Evolutionary conservation across 1,140 invertebrate genomes (phyloP), one percentile per base, ranked within the genome.

Genomic region (Argopecten irradians): DNA sequence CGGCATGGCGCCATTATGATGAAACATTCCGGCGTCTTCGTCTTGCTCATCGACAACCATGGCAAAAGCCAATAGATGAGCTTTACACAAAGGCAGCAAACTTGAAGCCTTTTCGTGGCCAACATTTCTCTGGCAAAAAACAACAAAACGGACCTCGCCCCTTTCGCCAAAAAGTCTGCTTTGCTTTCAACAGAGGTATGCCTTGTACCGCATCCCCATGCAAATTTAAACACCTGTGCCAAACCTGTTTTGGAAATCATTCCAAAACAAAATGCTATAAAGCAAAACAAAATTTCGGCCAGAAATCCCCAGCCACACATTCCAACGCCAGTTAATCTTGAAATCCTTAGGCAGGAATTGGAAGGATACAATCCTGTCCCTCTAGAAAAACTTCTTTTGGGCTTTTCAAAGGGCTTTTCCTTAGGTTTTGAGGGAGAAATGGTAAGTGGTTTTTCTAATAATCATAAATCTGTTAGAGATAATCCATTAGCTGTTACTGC

Each of bases 61-160:
- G 84, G 85, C 85, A 89, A 85, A 55, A 71, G n/a, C 41, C 41
- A n/a, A 28, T 85, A 32, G 82, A 84, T 34, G 87, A 84, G 33
- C 82, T 88, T 0, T 19, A 34, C 22, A 28, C 32, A 13, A 88
- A 88, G 55, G 82, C 83, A 22, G 16, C 55, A 34, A 86, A 82
- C 13, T 41, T 71, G 33, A 34, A 2, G 83, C 2, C 35, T 33
- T 33, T 71, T 71, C 35, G 35, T 19, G 36, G 36, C 36, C 36
- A 39, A 39, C 36, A 39, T 8, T 13, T 8, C 5, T 39, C 36
- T 5, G 36, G 36, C 36, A 39, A 39, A 39, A 5, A 13, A 8
- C 36, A 39, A 39, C 36, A 39, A 39, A 39, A 39, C 13, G 36
- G 36, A 39, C 36, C 5, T 5, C 36, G 36, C 5, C 36, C 36